Base-by-base conservation (phyloP, 2,797 vertebrate species). In the Rallus crepitans region DNA sequence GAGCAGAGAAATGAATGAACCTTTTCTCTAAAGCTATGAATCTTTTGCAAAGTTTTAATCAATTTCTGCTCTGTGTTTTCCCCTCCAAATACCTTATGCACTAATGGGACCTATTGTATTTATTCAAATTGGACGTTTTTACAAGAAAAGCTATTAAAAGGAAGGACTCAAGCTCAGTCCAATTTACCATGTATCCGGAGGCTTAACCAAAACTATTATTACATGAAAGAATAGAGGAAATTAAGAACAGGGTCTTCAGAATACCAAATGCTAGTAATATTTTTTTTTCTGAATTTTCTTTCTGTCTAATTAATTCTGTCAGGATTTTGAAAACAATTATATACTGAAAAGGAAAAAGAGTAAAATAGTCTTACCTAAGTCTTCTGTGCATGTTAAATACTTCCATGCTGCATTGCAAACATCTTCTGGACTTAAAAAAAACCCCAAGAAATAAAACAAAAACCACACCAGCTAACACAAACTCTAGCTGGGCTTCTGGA, bases 191-290 rank as follows among this genome's bases (percentile, higher is more conserved):
- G 76, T 95, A 97, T 98, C 97, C 78, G n/a, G 97, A 97, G 97
- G 95, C 94, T 93, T 97, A 98, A 97, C 97, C 94, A 92, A 94
- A 95, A 96, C 95, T 95, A 96, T 97, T 96, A 97, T 93, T 97
- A 83, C 95, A 91, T 97, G 89, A 98, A 97, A 97, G 97, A 97
- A 96, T 86, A 61, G 72, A 97, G 97, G 95, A 98, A 98, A 98
- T 98, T 98, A 97, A 96, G 98, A 98, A 97, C 97, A 98, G 97
- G 66, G 35, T 92, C 91, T 97, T 90, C 75, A 92, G 91, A 97
- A 97, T 84, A 91, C 91, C 90, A 97, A 96, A 88, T 95, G 94
- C 93, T 95, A 97, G 90, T 60, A 88, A 90, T 89, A 91, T 89
- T 96, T 97, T 87, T 35, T 97, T 96, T 91, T 25, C 83, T 93